Percentiles rank a stretch among this genome's conserved stretches.
phyloP scores from a whole-genome alignment of 2,113 vertebrate genomes.

The Geococcyx californianus region DNA sequence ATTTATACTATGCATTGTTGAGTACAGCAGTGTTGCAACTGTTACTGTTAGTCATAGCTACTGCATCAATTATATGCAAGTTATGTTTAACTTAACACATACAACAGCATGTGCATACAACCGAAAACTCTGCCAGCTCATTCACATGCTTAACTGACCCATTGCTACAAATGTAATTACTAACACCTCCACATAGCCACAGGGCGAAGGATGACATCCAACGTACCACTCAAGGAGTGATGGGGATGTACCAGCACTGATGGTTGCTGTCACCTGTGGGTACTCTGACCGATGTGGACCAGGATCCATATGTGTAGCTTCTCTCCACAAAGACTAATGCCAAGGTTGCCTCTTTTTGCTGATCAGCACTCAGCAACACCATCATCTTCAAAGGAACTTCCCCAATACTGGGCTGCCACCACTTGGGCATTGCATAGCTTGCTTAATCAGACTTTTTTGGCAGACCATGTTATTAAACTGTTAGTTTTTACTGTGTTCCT shows the following conservation, averaged over 20 bases:
- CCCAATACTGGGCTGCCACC: background rate
- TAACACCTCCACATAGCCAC: background rate
- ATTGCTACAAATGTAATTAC: background rate
- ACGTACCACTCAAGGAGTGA: background rate
- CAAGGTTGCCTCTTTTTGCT: background rate
- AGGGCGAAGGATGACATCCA: background rate
- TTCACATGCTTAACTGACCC: background rate
- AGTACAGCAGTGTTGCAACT: background rate
- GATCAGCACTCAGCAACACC: background rate
- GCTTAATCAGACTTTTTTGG: background rate
- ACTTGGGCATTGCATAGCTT: background rate
- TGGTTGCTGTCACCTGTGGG: background rate
- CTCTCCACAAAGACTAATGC: background rate
- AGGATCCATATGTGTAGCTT: background rate
- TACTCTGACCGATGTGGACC: background rate
- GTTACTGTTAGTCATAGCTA: background rate
- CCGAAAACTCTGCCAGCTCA: background rate
- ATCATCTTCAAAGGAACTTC: background rate
- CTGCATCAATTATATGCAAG: background rate
- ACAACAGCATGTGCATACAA: rapidly evolving
- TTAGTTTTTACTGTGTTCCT: background rate
- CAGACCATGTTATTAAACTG: background rate
- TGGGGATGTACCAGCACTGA: background rate
- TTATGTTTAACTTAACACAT: background rate
- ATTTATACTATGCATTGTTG: background rate